Evolutionary conservation across 2,888 invertebrate genomes (phyloP).

Genomic region (Spisula subtruncata): DNA sequence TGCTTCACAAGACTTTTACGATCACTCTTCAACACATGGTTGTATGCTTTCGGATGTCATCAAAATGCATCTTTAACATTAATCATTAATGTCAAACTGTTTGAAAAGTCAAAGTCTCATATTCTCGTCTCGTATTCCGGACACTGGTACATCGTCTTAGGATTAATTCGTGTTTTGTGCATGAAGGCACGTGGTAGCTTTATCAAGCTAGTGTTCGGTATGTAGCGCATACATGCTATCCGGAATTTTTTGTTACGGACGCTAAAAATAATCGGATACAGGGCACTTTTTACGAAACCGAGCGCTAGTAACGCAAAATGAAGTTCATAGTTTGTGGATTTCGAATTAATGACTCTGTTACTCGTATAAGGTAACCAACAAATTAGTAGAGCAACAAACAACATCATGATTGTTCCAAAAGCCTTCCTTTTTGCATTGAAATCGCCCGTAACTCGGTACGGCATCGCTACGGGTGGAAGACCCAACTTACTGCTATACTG

Average conservation of each 20-base stretch:
- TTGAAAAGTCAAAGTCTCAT: not conserved
- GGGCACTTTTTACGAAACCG: conserved; percentile 80
- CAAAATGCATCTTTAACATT: too few species aligned
- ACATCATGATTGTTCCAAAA: conserved; percentile 83
- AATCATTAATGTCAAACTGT: too few species aligned
- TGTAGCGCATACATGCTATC: conserved; percentile 66
- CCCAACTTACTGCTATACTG: conserved; percentile 72
- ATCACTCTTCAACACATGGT: too few species aligned
- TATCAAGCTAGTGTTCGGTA: conserved; percentile 51
- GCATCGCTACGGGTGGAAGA: conserved; percentile 63
- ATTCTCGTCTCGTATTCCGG: conserved; percentile 45
- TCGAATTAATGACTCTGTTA: conserved; percentile 50
- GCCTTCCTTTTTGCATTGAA: conserved; percentile 83
- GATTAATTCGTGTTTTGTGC: conserved; percentile 65
- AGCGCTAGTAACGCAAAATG: conserved; percentile 72
- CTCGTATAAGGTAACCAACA: conserved; percentile 81
- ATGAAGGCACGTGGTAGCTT: not conserved
- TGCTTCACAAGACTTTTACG: too few species aligned
- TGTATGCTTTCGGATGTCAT: too few species aligned
- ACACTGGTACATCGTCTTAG: conserved; percentile 66
- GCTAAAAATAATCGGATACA: conserved; percentile 84
- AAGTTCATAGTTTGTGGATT: not conserved
- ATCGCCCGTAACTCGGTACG: conserved; percentile 72
- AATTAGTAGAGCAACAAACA: conserved; percentile 77
- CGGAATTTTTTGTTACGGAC: conserved; percentile 81